Evolutionary conservation across 1,140 invertebrate species (phyloP).

Genomic region (Propsilocerus akamusi): DNA sequence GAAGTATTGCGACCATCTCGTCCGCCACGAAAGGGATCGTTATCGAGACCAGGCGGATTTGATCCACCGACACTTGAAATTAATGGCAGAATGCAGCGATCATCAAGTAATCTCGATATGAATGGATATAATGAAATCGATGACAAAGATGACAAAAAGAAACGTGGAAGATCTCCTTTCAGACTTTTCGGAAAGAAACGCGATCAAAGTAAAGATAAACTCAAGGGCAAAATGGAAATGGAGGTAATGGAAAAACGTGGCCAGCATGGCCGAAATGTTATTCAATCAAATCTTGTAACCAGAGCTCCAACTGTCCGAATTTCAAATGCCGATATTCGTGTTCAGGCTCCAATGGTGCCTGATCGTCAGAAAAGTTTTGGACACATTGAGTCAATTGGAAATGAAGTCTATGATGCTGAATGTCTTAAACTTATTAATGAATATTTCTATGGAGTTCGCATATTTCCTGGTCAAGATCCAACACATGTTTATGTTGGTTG

Average conservation of each 20-base stretch:
- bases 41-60: constrained; percentile 33
- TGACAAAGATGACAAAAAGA: constrained; percentile 47
- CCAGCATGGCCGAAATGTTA: constrained; percentile 20
- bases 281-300: constrained; percentile 18
- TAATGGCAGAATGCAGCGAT: constrained; percentile 39
- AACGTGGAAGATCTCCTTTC: constrained; percentile 74
- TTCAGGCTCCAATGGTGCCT: constrained; percentile 37
- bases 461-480: constrained; percentile 94
- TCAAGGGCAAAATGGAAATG: constrained; percentile 5
- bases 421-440: constrained; percentile 90
- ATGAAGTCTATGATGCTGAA: constrained; percentile 69
- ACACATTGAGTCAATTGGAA: constrained; percentile 53
- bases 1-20: constrained; percentile 42
- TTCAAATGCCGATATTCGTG: constrained; percentile 34
- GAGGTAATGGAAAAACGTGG: neutral
- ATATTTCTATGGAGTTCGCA: constrained; percentile 87
- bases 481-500: constrained; percentile 96
- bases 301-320: constrained; percentile 16
- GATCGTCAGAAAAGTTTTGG: constrained; percentile 53
- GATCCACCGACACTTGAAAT: constrained; percentile 13
- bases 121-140: constrained; percentile 39
- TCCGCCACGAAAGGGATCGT: constrained; percentile 54
- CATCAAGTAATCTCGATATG: constrained; percentile 54
- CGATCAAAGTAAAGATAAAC: constrained; percentile 21
- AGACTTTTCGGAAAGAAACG: constrained; percentile 37